Base-by-base conservation (phyloP, 1,140 invertebrate genomes). In the Drosophila fuyamai region DNA sequence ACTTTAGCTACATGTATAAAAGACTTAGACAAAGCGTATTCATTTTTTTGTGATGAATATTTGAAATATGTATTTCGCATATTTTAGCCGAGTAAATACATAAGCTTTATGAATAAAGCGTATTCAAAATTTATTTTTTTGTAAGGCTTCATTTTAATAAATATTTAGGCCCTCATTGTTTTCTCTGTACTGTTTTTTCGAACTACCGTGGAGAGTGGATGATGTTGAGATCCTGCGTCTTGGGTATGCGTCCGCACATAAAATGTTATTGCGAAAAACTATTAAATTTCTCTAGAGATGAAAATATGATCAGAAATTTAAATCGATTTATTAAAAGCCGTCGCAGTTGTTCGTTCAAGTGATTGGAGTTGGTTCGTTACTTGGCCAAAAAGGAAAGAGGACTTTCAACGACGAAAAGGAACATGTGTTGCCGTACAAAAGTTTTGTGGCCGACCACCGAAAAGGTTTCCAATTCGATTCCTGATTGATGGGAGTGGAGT, bases 221-320 rank as follows among this genome's bases (percentile, higher is more conserved):
- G 65, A 71, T 35, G 67, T 71, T n/a, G 43, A 48, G 65, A 70
- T 71, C 43, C 67, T 23, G 23, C 35, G 56, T 47, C 57, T 29
- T 48, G 54, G 54, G 55, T 61, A 61, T 76, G 60, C 61, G 62
- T 59, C 59, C 53, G 57, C 76, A 47, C 84, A 88, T 81, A 89
- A 89, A 89, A 89, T 89, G 76, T 83, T 88, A 88, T 88, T 88
- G 83, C 76, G 58, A 74, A 72, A 89, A 91, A 91, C 84, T 91
- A 91, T 91, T 85, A 91, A 85, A 91, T 91, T 91, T 91, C 89
- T 89, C 89, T 23, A 68, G 89, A 84, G 89, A 91, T 85, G 79
- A 78, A 90, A 83, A 79, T 90, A 91, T 89, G 81, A 82, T 80
- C 76, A 90, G 85, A 85, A 88, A 88, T 86, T 82, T 90, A 90